Evolutionary conservation across 2,113 vertebrate genomes (phyloP), one percentile per base, ranked within the genome.

Genomic region (Columba livia): DNA sequence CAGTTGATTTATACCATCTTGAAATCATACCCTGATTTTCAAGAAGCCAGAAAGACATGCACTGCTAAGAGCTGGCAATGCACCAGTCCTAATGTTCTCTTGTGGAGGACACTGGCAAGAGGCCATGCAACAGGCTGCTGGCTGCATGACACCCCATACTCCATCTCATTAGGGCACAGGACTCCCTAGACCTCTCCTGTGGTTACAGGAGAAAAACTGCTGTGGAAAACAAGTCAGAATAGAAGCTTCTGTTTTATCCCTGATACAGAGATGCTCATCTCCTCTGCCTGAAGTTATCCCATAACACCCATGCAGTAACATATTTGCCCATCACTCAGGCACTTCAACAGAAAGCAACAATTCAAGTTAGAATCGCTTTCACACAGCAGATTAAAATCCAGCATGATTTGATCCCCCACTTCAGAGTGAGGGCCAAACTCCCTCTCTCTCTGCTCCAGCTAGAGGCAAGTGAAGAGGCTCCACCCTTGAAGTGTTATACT

Each of bases 1-100:
- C 54, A 14, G 79, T 40, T 93, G 93, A 97, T 96, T 93, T 97
- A 97, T 86, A 81, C 51, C 86, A 86, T 65, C 84, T 69, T 93
- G 94, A 88, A 94, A 84, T 93, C 82, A 88, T 64, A 94, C 47
- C 94, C 80, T 54, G 54, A 54, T 88, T 92, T 77, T 91, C 85
- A 94, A 88, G 62, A 82, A 85, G 73, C 48, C 57, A 62, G 65
- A 93, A 66, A 95, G 78, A 93, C 67, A 86, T 6, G 65, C 67
- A 88, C 34, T 0, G 2, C 75, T 87, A 93, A 72, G 86, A 61
- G 56, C 83, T 90, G 93, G 67, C 90, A 93, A 38, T 65, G 91
- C 56, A 82, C 62, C 86, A 86, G 70, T 48, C 62, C 57, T 72
- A 29, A 5, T 61, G 58, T 66, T 89, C 86, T 92, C 78, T 73